Evolutionary conservation across 2,888 invertebrate genomes (phyloP).

Genomic region (Leptinotarsa peninsularis): DNA sequence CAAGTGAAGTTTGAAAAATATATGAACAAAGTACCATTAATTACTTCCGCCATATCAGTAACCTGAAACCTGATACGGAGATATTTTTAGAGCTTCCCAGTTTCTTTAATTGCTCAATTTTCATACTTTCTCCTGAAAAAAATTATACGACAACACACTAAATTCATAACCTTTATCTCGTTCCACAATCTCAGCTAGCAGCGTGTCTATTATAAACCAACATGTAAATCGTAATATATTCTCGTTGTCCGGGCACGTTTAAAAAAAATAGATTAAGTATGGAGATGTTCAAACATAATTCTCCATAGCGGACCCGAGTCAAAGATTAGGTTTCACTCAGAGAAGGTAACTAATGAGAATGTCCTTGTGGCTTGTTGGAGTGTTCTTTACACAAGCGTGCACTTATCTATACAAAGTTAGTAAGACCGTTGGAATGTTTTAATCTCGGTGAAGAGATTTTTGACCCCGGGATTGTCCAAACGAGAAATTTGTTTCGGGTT

Average conservation of each 20-base stretch:
- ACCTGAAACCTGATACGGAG: background rate
- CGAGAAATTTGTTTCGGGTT: background rate
- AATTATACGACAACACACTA: conserved; percentile 10
- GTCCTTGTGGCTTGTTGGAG: conserved; percentile 50
- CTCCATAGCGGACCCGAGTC: conserved; percentile 45
- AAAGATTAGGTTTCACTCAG: conserved; percentile 54
- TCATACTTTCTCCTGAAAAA: conserved; percentile 1
- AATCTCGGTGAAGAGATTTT: conserved; percentile 42
- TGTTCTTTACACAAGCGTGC: conserved; percentile 53
- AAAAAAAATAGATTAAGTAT: conserved; percentile 47
- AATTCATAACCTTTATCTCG: conserved; percentile 16
- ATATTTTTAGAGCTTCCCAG: background rate
- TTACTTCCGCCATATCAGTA: background rate
- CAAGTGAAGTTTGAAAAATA: too few species aligned
- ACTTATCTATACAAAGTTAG: conserved; percentile 50
- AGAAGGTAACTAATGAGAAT: conserved; percentile 50
- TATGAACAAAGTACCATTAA: too few species aligned
- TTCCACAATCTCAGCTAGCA: conserved; percentile 8
- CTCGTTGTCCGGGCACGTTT: conserved; percentile 30
- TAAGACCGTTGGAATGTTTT: conserved; percentile 49
- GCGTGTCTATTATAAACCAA: conserved; percentile 37
- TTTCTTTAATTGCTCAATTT: conserved; percentile 16
- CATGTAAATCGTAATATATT: conserved; percentile 29
- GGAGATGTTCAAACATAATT: conserved; percentile 51
- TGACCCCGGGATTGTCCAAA: conserved; percentile 28